Base-by-base conservation (phyloP, 2,888 invertebrate species). In the Eupithecia insigniata region DNA sequence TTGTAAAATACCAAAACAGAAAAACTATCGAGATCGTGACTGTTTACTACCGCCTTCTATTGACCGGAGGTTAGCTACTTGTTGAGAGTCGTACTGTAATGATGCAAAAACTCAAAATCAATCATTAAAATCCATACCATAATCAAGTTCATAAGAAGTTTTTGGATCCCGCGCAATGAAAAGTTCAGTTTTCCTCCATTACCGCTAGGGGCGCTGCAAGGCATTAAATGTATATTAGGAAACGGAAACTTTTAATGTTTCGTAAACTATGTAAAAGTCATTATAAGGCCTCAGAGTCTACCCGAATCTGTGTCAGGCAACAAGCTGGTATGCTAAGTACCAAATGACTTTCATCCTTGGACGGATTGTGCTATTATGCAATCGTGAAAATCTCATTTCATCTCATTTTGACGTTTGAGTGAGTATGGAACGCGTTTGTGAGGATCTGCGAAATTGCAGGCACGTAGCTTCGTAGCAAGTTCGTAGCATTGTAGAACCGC, bases 251-350 rank as follows among this genome's bases (percentile, higher is more conserved):
- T 55, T 4, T 55, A 26, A 8, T 5, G 12, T 55, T 22, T 26
- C 55, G 22, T 26, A 55, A 60, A 60, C 60, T 28, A 28, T 18
- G 7, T 7, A 30, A 2, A 62, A 30, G 1, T 62, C 62, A 30
- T 51, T 51, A 51, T 10, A 62, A 62, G n/a, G 12, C 12, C 12
- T 10, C 10, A n/a, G n/a, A 18, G 32, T 62, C 22, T 30, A 69
- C 70, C 66, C 74, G 69, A 74, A 79, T 76, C 68, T 76, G 76
- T 76, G 73, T 66, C 72, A 74, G 55, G 51, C 68, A 71, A 75
- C 72, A 73, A 74, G 34, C 72, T 36, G 66, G 64, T 64, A n/a
- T 66, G 66, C 55, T 71, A 67, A 74, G 69, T 67, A 72, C 67
- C 70, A 72, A 75, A 72, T 72, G 61, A 71, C 68, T 70, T 66